Evolutionary conservation across 1,140 invertebrate species (phyloP), one percentile per base, ranked within the genome.

Genomic region (Dreissena rostriformis): DNA sequence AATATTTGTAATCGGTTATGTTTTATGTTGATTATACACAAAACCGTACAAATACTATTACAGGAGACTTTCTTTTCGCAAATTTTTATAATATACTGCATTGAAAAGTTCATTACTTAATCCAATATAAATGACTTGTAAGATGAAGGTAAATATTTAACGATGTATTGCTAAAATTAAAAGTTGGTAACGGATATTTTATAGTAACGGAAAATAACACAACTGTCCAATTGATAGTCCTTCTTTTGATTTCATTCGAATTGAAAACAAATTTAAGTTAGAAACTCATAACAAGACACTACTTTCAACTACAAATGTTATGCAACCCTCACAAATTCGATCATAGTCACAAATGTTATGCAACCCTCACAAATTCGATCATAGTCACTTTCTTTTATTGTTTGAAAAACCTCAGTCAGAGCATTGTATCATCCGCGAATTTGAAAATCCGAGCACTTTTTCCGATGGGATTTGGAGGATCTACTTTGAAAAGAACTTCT

Each of bases 401-500:
- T 12, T 57, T 57, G 12, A 57, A 19, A 19, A 19, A 57, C 19
- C 19, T 57, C 53, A 57, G 53, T 19, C 53, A 14, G 12, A 19
- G 19, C 12, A 14, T 14, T 57, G 53, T 57, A 12, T 57, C 53
- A 14, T 57, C 19, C 53, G 53, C 12, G 53, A 57, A 57, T 57
- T 57, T 57, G 53, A 57, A 57, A 57, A 19, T 57, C 53, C 53
- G 53, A n/a, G n/a, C n/a, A n/a, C n/a, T n/a, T n/a, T n/a, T n/a
- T n/a, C n/a, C n/a, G n/a, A n/a, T n/a, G n/a, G n/a, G n/a, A n/a
- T n/a, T n/a, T n/a, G n/a, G n/a, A n/a, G n/a, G n/a, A n/a, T n/a
- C n/a, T n/a, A n/a, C n/a, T n/a, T n/a, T n/a, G n/a, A n/a, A n/a
- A n/a, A n/a, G n/a, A n/a, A n/a, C n/a, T n/a, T n/a, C n/a, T n/a